Evolutionary conservation across 2,113 vertebrate species (phyloP).

Genomic region (Dromaius novaehollandiae): DNA sequence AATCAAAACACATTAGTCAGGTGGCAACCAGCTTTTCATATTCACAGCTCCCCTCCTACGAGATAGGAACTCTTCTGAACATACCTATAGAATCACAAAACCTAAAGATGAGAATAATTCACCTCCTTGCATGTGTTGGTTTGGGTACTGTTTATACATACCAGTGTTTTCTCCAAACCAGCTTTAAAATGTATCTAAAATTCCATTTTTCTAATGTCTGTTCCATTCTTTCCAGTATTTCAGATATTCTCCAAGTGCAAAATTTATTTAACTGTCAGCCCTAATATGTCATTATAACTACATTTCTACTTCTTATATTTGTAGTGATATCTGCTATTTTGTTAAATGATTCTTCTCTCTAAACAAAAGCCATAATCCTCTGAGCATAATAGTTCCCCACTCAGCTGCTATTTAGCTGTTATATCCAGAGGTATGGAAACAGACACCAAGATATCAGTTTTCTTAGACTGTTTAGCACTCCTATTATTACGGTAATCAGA

Average conservation of each 20-base stretch:
- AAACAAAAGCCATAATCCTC: not conserved
- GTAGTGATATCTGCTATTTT: not conserved
- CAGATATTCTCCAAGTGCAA: not conserved
- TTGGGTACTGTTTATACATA: not conserved
- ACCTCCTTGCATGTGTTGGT: not conserved
- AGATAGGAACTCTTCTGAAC: slow-evolving; percentile 23
- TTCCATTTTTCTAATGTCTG: not conserved
- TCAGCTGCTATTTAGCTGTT: not conserved
- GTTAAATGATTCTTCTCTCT: not conserved
- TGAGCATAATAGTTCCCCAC: not conserved
- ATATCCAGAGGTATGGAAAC: not conserved
- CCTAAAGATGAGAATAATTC: not conserved
- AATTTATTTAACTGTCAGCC: not conserved
- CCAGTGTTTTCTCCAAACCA: not conserved
- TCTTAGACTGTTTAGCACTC: not conserved
- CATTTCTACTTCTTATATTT: not conserved
- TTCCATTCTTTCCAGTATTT: not conserved
- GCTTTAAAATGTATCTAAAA: not conserved
- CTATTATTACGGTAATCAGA: not conserved
- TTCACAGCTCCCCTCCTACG: slow-evolving; percentile 10
- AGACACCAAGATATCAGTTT: not conserved
- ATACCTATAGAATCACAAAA: not conserved
- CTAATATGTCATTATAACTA: not conserved
- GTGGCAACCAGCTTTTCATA: slow-evolving; percentile 39
- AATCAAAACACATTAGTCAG: slow-evolving; percentile 46